Evolutionary conservation across 2,113 vertebrate genomes (phyloP).

Genomic region (Megaceryle maxima): DNA sequence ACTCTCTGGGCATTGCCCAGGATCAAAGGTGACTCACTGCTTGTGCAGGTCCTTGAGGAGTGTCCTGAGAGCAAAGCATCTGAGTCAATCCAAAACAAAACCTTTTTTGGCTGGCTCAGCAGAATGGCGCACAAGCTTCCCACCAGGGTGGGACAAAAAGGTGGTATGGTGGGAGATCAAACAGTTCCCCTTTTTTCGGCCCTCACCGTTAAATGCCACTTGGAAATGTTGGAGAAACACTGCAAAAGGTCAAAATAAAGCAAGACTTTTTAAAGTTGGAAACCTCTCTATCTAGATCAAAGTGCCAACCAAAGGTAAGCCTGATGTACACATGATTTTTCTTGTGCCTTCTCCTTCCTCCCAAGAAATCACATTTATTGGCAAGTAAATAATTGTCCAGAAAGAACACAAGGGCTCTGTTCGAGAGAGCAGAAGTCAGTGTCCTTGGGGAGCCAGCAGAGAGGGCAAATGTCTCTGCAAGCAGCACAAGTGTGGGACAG

Average conservation of each 20-base stretch:
- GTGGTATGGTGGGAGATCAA: not conserved
- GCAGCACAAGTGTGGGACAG: accelerated
- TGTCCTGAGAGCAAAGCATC: not conserved
- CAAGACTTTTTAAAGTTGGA: not conserved
- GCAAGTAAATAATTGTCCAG: constrained; percentile 53
- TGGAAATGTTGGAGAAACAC: too few relatives aligned
- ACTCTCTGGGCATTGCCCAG: not conserved
- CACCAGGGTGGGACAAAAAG: not conserved
- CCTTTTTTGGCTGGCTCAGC: not conserved
- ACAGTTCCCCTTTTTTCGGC: not conserved
- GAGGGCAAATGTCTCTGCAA: not conserved
- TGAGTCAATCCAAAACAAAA: constrained; percentile 3
- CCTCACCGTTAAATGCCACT: too few relatives aligned
- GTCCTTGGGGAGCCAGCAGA: constrained; percentile 18
- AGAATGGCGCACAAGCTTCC: not conserved
- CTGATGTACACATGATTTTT: not conserved
- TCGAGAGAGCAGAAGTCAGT: not conserved
- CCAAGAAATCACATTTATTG: not conserved
- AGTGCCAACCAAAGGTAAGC: not conserved
- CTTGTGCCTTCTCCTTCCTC: not conserved
- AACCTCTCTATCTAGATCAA: not conserved
- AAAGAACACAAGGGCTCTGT: not conserved
- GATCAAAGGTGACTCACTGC: not conserved
- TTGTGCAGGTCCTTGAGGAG: not conserved
- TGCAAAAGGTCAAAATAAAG: not conserved